phyloP scores from a whole-genome alignment of 2,113 vertebrate species.

The Boleophthalmus pectinirostris region DNA sequence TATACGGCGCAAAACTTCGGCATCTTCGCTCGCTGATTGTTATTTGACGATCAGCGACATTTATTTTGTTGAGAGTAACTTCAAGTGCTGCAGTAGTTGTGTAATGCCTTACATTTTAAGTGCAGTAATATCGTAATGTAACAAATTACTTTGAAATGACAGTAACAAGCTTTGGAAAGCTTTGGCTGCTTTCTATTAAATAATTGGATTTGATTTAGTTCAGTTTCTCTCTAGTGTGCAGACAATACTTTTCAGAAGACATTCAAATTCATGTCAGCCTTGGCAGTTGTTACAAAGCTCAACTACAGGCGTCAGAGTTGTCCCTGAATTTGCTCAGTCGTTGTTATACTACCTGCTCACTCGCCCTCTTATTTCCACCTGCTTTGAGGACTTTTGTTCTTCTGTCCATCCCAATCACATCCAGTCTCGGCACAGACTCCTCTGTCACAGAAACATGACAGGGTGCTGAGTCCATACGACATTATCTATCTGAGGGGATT shows the following conservation, averaged over 20 bases:
- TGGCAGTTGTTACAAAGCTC: not conserved
- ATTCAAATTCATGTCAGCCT: not conserved
- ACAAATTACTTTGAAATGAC: too few relatives aligned
- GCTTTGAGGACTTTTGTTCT: conserved; percentile 27
- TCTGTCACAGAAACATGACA: conserved; percentile 45
- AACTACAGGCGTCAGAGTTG: conserved; percentile 7
- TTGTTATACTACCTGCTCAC: conserved; percentile 25
- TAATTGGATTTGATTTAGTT: not conserved
- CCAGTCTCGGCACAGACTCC: conserved; percentile 54
- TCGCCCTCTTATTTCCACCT: conserved; percentile 16
- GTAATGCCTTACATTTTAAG: too few relatives aligned
- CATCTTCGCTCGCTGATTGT: too few relatives aligned
- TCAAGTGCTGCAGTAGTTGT: too few relatives aligned
- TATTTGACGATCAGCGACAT: too few relatives aligned
- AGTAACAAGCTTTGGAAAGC: too few relatives aligned
- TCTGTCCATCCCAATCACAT: conserved; percentile 44
- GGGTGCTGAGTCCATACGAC: conserved; percentile 44
- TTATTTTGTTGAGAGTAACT: too few relatives aligned
- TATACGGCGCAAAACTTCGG: too few relatives aligned
- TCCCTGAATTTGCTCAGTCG: conserved; percentile 47
- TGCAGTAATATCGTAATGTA: too few relatives aligned
- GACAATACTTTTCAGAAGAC: not conserved
- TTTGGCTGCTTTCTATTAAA: too few relatives aligned
- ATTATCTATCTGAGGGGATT: conserved; percentile 59
- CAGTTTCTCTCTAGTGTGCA: not conserved